Evolutionary conservation across 2,888 invertebrate species (phyloP).

Genomic region (Cheilosia vulpina): DNA sequence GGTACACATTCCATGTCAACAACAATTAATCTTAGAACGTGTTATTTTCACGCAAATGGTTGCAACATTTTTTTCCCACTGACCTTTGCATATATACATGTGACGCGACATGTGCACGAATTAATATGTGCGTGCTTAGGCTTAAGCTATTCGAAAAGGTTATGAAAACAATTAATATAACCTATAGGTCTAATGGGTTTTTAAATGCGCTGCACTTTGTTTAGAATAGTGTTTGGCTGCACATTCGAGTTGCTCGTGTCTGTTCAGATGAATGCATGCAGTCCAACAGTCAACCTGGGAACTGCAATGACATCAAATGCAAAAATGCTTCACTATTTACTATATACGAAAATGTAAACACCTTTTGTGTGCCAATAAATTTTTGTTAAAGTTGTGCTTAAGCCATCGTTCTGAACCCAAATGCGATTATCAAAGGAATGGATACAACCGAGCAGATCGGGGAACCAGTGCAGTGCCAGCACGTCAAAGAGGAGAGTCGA

Average conservation of each 20-base stretch:
- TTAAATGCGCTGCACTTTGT: not conserved
- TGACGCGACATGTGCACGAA: not conserved
- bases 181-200: not conserved
- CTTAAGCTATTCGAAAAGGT: not conserved
- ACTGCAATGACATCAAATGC: no score
- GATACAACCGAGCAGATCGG: not conserved
- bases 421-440: no score
- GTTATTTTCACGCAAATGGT: slow-evolving; percentile 9
- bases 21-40: slow-evolving; percentile 18
- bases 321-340: no score
- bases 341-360: no score
- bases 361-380: no score
- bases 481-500: not conserved
- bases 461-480: no score
- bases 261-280: no score
- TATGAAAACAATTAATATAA: not conserved
- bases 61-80: no score
- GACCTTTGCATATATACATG: not conserved
- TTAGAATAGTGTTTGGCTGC: not conserved
- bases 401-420: no score
- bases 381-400: no score
- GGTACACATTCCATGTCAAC: slow-evolving; percentile 8
- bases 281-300: no score
- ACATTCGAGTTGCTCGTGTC: no score
- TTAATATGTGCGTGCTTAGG: not conserved